Base-by-base conservation (phyloP, 2,888 invertebrate species). In the Aquatica leii region DNA sequence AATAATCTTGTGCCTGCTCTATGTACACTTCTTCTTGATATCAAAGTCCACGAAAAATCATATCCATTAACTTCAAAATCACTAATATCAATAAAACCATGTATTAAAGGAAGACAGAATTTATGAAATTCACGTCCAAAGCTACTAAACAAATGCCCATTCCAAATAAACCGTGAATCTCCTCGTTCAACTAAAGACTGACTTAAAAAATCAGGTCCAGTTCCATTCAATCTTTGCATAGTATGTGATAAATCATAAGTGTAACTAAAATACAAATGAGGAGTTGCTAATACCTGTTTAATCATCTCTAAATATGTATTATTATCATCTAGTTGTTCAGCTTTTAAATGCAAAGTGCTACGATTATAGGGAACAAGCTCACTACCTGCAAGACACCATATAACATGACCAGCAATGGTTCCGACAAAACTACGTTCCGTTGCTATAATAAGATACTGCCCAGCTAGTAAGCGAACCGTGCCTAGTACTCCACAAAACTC, bases 161-260 rank as follows among this genome's bases (percentile, higher is more conserved):
- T 99, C 98, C 98, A 99, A 4, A 98, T 87, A 82, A 98, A 99
- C 59, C 96, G 85, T 14, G 86, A 84, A 81, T 98, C 98, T 0
- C 96, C 92, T 34, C 94, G 86, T 69, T 90, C 89, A 57, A 90
- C 85, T 58, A 94, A 81, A 0, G 93, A 90, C 85, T 88, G 88
- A 86, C 90, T 88, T 68, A 92, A 85, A 79, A 95, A 95, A 70
- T 94, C 94, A 0, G 93, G 90, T 0, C 92, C 87, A 56, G 93
- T 92, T 56, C 91, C 90, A 74, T 93, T 91, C 68, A 97, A 84
- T 67, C 96, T 84, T 80, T 99, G 98, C 79, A 96, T 85, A 0
- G 94, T 88, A 80, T 97, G 97, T 18, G 95, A 95, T 58, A 99
- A 82, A 82, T 99, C 98, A 77, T 95, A 95, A 1, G 93, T 91